Evolutionary conservation across 37 sponge, comb jelly and placozoan species (phyloP), one percentile per base, ranked within the genome.

Genomic region (Spongilla lacustris): DNA sequence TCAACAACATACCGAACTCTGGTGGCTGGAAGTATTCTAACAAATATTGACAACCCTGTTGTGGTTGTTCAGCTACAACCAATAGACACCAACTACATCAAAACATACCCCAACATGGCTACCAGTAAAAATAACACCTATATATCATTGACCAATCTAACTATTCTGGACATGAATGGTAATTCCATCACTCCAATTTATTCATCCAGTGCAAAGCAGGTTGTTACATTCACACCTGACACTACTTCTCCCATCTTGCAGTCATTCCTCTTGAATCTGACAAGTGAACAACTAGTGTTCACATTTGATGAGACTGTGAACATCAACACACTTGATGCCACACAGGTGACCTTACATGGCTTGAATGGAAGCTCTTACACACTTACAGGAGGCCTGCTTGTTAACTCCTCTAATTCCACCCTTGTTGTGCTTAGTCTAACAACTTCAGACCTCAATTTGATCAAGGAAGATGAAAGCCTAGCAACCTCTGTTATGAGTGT

Each of bases 241-340:
- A 82, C 75, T n/a, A 90, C 93, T 23, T 33, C 81, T 25, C 97
- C 97, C 26, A 36, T 22, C 22, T 73, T 97, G 67, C 77, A 83
- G 2, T 87, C 78, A 0, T 97, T 58, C 68, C 75, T 88, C 29
- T 80, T 97, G 1, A 89, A 97, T 81, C 90, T 97, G 36, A 92
- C 95, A 0, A 50, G 26, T 50, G 95, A 94, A 66, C 83, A 87
- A 58, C 66, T 97, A 23, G 30, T 74, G 5, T 78, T 97, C 76
- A 78, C 87, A 0, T 97, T 97, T 74, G 79, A 88, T 88, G 97
- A 97, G 79, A 94, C 95, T 24, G 88, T 97, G 6, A 88, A 92
- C 67, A 78, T 87, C 17, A 78, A 79, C 17, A 90, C 97, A 23
- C 35, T 97, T 66, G 91, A 97, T 66, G 84, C 90, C 49, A 67